Percentiles rank a stretch among this genome's conserved stretches.
phyloP scores from a whole-genome alignment of 1,140 invertebrate genomes.

The Zaprionus kolodkinae region DNA sequence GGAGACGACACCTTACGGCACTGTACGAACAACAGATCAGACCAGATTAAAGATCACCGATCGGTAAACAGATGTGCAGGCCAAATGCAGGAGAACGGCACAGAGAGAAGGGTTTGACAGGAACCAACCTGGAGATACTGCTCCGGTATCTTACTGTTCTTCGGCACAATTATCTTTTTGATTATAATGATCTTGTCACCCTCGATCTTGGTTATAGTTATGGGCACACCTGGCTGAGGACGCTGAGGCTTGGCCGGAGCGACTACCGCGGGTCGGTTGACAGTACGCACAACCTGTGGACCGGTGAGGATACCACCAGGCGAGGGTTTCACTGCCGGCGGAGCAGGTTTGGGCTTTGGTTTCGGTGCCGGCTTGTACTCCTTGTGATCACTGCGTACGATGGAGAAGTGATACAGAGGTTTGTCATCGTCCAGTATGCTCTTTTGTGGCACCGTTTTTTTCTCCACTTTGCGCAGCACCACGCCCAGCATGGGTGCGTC shows the following conservation, averaged over 20 bases:
- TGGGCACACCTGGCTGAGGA: conserved; percentile 70
- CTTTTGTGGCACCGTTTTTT: conserved; percentile 71
- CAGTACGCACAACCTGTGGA: conserved; percentile 60
- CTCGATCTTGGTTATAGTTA: conserved; percentile 82
- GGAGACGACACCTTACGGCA: conserved; percentile 3
- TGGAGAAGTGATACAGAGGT: conserved; percentile 77
- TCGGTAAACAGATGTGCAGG: conserved; percentile 47
- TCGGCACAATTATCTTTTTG: conserved; percentile 80
- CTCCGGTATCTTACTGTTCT: conserved; percentile 83
- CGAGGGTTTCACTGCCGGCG: conserved; percentile 61
- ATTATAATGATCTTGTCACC: conserved; percentile 84
- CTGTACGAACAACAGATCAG: neutral
- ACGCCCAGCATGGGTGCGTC: conserved; percentile 79
- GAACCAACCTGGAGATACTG: conserved; percentile 83
- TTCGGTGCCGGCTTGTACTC: conserved; percentile 67
- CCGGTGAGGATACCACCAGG: conserved; percentile 75
- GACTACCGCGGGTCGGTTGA: conserved; percentile 41
- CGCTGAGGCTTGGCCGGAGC: conserved; percentile 56
- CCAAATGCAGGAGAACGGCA: conserved; percentile 36
- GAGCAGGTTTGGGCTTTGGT: conserved; percentile 72
- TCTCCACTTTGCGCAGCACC: conserved; percentile 78
- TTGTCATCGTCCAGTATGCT: conserved; percentile 82
- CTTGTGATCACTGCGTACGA: conserved; percentile 75
- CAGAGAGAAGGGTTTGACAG: conserved; percentile 3
- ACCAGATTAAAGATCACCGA: conserved; percentile 7